Percentiles rank a stretch among this genome's conserved stretches.
Evolutionary conservation across 1,140 invertebrate species (phyloP).

Genomic region (Laupala kohalensis): DNA sequence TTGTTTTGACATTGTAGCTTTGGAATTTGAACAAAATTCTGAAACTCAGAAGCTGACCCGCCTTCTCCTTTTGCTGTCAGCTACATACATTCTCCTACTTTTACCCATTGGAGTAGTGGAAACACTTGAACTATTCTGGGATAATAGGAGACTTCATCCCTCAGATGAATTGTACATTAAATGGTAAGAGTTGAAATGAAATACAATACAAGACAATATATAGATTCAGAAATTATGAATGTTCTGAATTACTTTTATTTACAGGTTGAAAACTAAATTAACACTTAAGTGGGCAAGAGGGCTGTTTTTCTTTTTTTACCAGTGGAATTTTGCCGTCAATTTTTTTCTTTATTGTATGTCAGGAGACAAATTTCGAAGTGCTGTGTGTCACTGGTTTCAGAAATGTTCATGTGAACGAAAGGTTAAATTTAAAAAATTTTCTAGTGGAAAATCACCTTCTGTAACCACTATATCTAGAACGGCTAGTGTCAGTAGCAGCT

Average conservation of each 20-base stretch:
- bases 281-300: slow-evolving; percentile 25
- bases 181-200: slow-evolving; percentile 19
- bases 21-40: neutral
- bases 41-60: neutral
- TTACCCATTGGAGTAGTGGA: slow-evolving; percentile 28
- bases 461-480: neutral
- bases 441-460: neutral
- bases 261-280: slow-evolving; percentile 25
- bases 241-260: too few relatives aligned
- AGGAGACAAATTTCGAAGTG: slow-evolving; percentile 1
- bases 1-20: neutral
- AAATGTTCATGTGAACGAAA: neutral
- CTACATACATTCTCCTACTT: slow-evolving; percentile 26
- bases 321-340: slow-evolving; percentile 18
- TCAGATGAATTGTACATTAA: slow-evolving; percentile 22
- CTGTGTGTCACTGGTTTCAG: neutral
- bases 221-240: neutral
- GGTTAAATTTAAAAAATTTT: neutral
- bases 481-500: neutral
- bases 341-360: slow-evolving; percentile 25
- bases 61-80: slow-evolving; percentile 17
- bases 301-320: slow-evolving; percentile 23
- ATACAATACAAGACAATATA: neutral
- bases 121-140: slow-evolving; percentile 28
- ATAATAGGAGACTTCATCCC: slow-evolving; percentile 21